Percentiles rank a stretch among this genome's conserved stretches.
Evolutionary conservation across 2,888 invertebrate genomes (phyloP).

Genomic region (Rhabditoides inermis): DNA sequence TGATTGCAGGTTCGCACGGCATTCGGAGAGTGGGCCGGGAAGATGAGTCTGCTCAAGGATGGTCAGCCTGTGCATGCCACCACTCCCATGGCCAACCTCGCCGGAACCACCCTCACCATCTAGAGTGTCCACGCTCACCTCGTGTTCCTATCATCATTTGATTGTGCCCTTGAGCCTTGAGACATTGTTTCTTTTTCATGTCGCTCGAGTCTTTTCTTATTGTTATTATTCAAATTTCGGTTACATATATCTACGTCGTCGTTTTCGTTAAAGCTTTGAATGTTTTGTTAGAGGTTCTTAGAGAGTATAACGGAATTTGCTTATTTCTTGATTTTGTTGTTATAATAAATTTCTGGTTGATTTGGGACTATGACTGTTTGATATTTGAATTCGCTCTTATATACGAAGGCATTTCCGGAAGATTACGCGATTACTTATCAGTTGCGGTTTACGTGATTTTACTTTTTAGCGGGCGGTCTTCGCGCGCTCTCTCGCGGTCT

Average conservation of each 20-base stretch:
- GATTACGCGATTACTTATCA: too few relatives aligned
- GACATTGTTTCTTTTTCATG: background rate
- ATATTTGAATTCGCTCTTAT: too few relatives aligned
- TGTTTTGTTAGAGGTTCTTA: background rate
- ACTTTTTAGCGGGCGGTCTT: background rate
- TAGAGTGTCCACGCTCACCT: background rate
- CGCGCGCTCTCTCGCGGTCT: slow-evolving; percentile 3
- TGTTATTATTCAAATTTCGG: background rate
- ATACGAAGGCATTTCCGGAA: too few relatives aligned
- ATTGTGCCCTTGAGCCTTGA: background rate
- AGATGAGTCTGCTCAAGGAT: slow-evolving; percentile 11
- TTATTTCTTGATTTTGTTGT: too few relatives aligned
- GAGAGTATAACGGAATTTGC: background rate
- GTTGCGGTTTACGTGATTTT: too few relatives aligned
- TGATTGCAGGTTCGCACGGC: slow-evolving; percentile 22
- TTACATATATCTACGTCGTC: too few relatives aligned
- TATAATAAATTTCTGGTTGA: too few relatives aligned
- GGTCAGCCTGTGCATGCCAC: slow-evolving; percentile 23
- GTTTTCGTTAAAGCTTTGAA: too few relatives aligned
- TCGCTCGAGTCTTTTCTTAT: background rate
- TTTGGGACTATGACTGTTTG: too few relatives aligned
- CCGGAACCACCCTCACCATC: slow-evolving; percentile 16
- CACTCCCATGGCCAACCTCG: slow-evolving; percentile 13
- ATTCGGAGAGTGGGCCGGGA: slow-evolving; percentile 24
- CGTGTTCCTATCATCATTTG: background rate